These are phyloP conservation scores for Nysson spinosus DNA, from an alignment of 2,888 invertebrate species.

Conservation along the genomic window DNA sequence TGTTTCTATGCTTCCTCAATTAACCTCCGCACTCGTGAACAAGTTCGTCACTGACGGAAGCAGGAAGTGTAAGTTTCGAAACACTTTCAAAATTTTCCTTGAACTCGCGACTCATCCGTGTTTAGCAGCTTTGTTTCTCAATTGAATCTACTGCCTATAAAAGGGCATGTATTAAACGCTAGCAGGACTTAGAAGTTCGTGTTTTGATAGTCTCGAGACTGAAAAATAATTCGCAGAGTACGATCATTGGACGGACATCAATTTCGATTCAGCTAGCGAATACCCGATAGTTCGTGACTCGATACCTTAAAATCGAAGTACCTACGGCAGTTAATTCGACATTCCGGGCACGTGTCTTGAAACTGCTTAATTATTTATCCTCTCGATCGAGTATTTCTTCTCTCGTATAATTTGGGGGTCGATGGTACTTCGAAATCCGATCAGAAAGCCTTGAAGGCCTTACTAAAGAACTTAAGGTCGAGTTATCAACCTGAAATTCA, in stretches of 20 bases:
- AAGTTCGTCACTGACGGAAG: slow-evolving; percentile 41
- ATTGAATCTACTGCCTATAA: too few species aligned
- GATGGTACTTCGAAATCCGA: slow-evolving; percentile 27
- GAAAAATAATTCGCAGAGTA: slow-evolving; percentile 24
- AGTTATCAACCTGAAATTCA: not conserved
- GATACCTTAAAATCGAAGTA: slow-evolving; percentile 41
- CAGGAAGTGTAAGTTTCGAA: slow-evolving; percentile 7
- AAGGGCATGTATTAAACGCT: too few species aligned
- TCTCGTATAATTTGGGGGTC: slow-evolving; percentile 56
- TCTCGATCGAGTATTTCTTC: slow-evolving; percentile 59
- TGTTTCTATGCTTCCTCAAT: slow-evolving; percentile 48
- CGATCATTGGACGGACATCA: slow-evolving; percentile 49
- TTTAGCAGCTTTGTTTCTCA: too few species aligned
- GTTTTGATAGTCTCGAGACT: not conserved
- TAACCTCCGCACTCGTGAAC: slow-evolving; percentile 25
- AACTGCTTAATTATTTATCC: slow-evolving; percentile 71
- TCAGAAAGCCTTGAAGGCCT: slow-evolving; percentile 3
- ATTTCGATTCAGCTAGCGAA: slow-evolving; percentile 58
- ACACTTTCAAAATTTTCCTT: slow-evolving; percentile 28
- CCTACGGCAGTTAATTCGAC: slow-evolving; percentile 23
- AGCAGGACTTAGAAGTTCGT: too few species aligned
- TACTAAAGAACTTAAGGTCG: not conserved
- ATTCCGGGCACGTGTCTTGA: slow-evolving; percentile 63
- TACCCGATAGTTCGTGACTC: slow-evolving; percentile 57
- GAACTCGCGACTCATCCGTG: too few species aligned